Evolutionary conservation across 2,113 vertebrate genomes (phyloP), one percentile per base, ranked within the genome.

Genomic region (Brachypteracias leptosomus): DNA sequence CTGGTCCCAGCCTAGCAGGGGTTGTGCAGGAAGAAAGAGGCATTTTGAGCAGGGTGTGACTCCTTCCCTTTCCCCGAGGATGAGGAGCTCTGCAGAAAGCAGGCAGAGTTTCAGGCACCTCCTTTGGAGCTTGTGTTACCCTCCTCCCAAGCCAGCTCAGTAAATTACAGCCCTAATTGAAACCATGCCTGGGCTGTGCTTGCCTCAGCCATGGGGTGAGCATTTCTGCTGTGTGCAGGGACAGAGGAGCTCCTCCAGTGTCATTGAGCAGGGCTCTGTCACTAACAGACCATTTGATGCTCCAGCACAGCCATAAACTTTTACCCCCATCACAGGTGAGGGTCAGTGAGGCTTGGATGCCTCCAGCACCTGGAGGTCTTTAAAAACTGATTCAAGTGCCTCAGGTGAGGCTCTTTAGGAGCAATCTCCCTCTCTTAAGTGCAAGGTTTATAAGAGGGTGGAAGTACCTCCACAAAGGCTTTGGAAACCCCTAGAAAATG

Each of bases 151-250:
- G 35, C 80, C 57, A 91, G 75, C 72, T n/a, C 84, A 17, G 33
- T 67, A 33, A 88, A 86, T 72, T 26, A 58, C 52, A 59, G 58
- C 58, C 26, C 81, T 93, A 54, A 94, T n/a, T 68, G 52, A 80
- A 94, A 68, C 80, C 92, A 80, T 28, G 63, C 63, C 81, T 54
- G 10, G 58, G 68, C 63, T 80, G 28, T 17, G 29, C 76, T 54
- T 6, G 55, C 22, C 67, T 33, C 25, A 85, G 13, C 2, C 0
- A 0, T 1, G 3, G 52, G 11, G 42, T 63, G 92, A 66, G 28
- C 31, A 2, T 44, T 83, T 49, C 58, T 71, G 79, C 35, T 63
- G 31, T 38, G 68, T 17, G 44, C 59, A 35, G 49, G 24, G 65
- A 17, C 38, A 44, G 74, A n/a, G 55, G 42, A 29, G 78, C 67